These are phyloP conservation scores for Odocoileus virginianus DNA, from an alignment of 2,113 vertebrate species.

Conservation along the genomic window DNA sequence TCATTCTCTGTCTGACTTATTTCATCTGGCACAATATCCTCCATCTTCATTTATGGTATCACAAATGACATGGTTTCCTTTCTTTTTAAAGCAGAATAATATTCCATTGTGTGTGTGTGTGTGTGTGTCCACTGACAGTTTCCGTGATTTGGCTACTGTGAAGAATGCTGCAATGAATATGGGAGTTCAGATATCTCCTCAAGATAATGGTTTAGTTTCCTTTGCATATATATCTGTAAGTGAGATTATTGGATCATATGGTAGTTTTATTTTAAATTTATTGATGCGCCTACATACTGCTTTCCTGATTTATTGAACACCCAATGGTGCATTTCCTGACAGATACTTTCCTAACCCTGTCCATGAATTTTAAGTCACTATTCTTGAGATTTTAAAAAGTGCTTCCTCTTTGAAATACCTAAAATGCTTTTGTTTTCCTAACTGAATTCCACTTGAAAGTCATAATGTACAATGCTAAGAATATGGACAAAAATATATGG, in stretches of 20 bases:
- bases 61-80: background rate
- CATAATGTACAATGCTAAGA: background rate
- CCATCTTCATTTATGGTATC: background rate
- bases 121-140: background rate
- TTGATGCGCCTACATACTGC: background rate
- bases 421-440: background rate
- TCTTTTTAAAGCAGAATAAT: background rate
- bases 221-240: background rate
- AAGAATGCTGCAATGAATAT: background rate
- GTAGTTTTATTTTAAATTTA: background rate
- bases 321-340: background rate
- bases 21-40: background rate
- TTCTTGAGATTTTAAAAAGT: background rate
- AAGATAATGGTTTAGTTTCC: background rate
- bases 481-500: background rate
- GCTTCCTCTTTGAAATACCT: background rate
- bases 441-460: background rate
- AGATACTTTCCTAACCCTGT: background rate
- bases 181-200: background rate
- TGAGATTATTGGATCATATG: background rate
- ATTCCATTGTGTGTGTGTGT: rapidly evolving
- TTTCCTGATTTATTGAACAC: background rate
- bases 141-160: background rate
- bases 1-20: background rate
- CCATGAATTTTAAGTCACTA: background rate